These are phyloP conservation scores for Intellagama lesueurii DNA, from an alignment of 2,797 vertebrate species.

Conservation along the genomic window DNA sequence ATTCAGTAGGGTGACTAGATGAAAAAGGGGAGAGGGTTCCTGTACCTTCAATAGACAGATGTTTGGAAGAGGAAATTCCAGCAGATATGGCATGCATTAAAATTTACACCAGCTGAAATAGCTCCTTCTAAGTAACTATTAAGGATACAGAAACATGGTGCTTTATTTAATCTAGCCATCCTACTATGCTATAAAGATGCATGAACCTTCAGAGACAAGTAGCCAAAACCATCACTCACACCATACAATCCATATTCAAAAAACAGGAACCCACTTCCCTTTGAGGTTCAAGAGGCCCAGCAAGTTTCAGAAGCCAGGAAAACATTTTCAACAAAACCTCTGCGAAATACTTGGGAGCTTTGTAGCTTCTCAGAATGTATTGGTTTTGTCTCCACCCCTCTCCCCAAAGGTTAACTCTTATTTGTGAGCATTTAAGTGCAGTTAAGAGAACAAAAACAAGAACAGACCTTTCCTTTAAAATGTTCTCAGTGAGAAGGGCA, in stretches of 20 bases:
- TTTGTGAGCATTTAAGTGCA: background rate
- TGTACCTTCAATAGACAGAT: too few species aligned
- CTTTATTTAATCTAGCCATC: too few species aligned
- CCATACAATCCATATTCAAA: too few species aligned
- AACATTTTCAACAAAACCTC: background rate
- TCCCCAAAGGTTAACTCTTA: background rate
- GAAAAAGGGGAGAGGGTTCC: too few species aligned
- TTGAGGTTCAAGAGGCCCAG: background rate
- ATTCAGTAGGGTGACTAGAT: background rate
- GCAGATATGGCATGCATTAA: too few species aligned
- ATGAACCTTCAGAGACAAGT: too few species aligned
- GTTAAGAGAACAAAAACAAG: background rate
- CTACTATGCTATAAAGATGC: too few species aligned
- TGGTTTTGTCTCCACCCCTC: background rate
- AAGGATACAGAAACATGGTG: too few species aligned
- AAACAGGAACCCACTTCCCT: background rate
- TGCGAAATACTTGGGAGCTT: background rate
- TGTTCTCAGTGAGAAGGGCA: background rate
- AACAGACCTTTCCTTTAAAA: background rate
- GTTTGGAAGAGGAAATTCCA: too few species aligned
- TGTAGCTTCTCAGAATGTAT: background rate
- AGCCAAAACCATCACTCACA: too few species aligned
- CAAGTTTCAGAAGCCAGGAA: background rate
- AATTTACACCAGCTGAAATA: too few species aligned
- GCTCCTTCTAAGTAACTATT: too few species aligned